Evolutionary conservation across 2,888 invertebrate genomes (phyloP).

Genomic region (Holacanthella duospinosa): DNA sequence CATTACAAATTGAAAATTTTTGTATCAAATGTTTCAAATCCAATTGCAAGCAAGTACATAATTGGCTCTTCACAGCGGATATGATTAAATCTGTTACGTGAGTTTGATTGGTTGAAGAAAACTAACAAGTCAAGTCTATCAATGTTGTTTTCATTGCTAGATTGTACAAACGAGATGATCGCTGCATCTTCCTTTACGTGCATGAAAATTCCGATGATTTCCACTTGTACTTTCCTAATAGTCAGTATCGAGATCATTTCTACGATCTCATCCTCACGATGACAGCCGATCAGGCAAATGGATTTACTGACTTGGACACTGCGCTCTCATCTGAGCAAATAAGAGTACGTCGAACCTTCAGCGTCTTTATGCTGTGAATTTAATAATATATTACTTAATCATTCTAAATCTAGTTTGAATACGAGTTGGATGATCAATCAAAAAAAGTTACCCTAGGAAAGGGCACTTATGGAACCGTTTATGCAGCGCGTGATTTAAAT

Average conservation of each 20-base stretch:
- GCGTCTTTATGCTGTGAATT: not conserved
- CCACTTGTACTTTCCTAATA: constrained; percentile 93
- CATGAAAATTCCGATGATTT: constrained; percentile 97
- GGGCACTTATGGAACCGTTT: constrained; percentile 92
- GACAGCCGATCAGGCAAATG: constrained; percentile 73
- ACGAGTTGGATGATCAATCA: constrained; percentile 83
- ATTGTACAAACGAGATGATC: constrained; percentile 88
- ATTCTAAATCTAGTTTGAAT: constrained; percentile 59
- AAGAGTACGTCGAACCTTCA: constrained; percentile 54
- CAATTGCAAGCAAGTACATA: constrained; percentile 72
- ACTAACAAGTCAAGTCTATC: not conserved
- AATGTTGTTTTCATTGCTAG: constrained; percentile 46
- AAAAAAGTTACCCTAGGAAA: constrained; percentile 78
- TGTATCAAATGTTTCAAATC: constrained; percentile 67
- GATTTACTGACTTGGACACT: constrained; percentile 63
- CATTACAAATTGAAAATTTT: constrained; percentile 75
- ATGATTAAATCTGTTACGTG: constrained; percentile 77
- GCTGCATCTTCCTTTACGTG: constrained; percentile 92
- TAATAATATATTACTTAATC: not conserved
- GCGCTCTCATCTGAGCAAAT: constrained; percentile 62
- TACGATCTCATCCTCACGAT: constrained; percentile 75
- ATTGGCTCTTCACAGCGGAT: constrained; percentile 86
- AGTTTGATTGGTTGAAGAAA: too few relatives aligned
- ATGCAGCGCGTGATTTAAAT: constrained; percentile 82
- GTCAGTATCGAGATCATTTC: constrained; percentile 68